Evolutionary conservation across 1,140 invertebrate species (phyloP), one percentile per base, ranked within the genome.

Genomic region (Ips nitidus): DNA sequence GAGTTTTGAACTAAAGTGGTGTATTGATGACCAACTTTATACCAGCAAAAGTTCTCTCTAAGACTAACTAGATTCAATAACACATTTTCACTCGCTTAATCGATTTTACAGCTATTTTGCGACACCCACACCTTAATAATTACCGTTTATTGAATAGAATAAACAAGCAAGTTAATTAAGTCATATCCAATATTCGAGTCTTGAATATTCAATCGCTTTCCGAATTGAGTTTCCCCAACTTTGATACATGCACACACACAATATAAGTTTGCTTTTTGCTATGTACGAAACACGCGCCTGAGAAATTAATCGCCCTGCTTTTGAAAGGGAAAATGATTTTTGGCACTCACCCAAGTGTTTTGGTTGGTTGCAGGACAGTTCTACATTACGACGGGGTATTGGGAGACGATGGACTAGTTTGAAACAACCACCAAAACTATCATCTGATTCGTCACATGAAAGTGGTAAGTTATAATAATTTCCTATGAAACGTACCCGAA

Each of bases 321-420:
- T 45, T 22, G 22, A 22, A 22, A 22, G 22, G 22, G 22, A 22
- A 22, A 22, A 22, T 22, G 22, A 22, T 22, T 22, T 22, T 22
- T 22, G 22, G 22, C 22, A 22, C 22, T 22, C 22, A 22, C 22
- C 22, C 22, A 37, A 55, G n/a, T 38, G 5, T 66, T 67, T 8
- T 52, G 2, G 41, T 67, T 72, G 38, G 40, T 76, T 75, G 36
- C 55, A 79, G 76, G 75, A 78, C n/a, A 79, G 75, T 61, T 73
- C 73, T 3, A 81, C 78, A 2, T 71, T 79, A 2, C 72, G 75
- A 36, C 74, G 77, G 40, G 79, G 73, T 39, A 80, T 73, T 47
- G 80, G 79, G 40, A 76, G 83, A 43, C 77, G 80, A 76, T 84
- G 83, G 83, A 81, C 82, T 3, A 85, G 83, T 59, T 73, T 85